phyloP scores from a whole-genome alignment of 2,113 vertebrate genomes.

The Saguinus imperator region DNA sequence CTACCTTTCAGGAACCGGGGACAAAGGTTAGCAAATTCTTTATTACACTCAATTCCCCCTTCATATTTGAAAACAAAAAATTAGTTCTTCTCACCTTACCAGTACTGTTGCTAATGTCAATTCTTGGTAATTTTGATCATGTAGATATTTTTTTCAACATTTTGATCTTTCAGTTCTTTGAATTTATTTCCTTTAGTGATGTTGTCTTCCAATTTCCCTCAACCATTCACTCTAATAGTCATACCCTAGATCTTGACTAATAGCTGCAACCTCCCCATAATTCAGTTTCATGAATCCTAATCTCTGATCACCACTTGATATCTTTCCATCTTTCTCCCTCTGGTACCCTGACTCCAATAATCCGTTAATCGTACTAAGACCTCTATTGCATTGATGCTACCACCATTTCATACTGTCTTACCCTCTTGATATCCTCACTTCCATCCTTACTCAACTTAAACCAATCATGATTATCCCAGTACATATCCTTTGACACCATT shows the following conservation, averaged over 20 bases:
- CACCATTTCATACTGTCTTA: neutral
- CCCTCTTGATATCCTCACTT: neutral
- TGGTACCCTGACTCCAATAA: neutral
- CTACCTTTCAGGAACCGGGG: neutral
- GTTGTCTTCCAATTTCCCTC: neutral
- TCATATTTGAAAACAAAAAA: too few species aligned
- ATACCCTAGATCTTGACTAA: neutral
- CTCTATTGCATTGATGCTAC: neutral
- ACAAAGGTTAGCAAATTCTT: neutral
- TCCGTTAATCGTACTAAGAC: neutral
- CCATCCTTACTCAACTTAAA: neutral
- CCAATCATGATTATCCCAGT: neutral
- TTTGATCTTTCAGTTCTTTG: constrained; percentile 16
- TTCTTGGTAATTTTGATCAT: constrained; percentile 28
- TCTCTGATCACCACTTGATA: neutral
- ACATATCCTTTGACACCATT: neutral
- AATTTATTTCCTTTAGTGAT: neutral
- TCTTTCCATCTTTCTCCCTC: neutral
- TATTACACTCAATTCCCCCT: neutral
- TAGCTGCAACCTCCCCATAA: neutral
- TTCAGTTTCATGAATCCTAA: neutral
- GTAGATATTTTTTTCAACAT: constrained; percentile 20
- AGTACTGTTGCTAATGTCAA: neutral
- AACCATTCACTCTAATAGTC: neutral
- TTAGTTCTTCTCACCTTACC: neutral